These are phyloP conservation scores for Formica selysi DNA, from an alignment of 1,140 invertebrate species.

Conservation along the genomic window DNA sequence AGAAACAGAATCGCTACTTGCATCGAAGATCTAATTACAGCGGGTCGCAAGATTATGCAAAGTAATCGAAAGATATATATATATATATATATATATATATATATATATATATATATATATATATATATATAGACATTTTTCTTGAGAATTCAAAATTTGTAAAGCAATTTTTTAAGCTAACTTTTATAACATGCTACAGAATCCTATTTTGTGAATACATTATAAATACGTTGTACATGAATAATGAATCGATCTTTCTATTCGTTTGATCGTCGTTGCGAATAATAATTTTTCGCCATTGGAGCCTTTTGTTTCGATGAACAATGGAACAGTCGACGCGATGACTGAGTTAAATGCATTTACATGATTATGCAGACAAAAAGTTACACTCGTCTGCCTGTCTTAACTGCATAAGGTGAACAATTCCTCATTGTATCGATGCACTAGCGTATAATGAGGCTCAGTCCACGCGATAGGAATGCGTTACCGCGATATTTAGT, in stretches of 20 bases:
- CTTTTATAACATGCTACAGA: conserved; percentile 11
- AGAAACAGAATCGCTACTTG: background rate
- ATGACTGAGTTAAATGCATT: conserved; percentile 54
- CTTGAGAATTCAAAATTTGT: background rate
- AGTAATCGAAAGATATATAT: background rate
- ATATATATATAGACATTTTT: no score
- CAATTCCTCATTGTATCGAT: conserved; percentile 73
- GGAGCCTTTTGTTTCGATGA: conserved; percentile 29
- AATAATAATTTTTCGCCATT: conserved; percentile 23
- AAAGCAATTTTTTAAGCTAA: background rate
- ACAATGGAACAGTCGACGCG: conserved; percentile 51
- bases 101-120: background rate
- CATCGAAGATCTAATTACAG: background rate
- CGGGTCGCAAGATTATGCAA: background rate
- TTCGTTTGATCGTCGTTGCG: background rate
- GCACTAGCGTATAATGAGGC: conserved; percentile 56
- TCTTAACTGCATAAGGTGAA: conserved; percentile 53
- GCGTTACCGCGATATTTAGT: conserved; percentile 62
- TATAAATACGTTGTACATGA: background rate
- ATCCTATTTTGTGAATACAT: background rate
- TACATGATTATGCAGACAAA: conserved; percentile 54
- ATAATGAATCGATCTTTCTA: background rate
- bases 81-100: no score
- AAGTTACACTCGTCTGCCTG: conserved; percentile 33
- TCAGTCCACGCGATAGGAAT: conserved; percentile 55